Conservation (phyloP, 2,888 invertebrate species). For the Standfussiana lucernea region DNA sequence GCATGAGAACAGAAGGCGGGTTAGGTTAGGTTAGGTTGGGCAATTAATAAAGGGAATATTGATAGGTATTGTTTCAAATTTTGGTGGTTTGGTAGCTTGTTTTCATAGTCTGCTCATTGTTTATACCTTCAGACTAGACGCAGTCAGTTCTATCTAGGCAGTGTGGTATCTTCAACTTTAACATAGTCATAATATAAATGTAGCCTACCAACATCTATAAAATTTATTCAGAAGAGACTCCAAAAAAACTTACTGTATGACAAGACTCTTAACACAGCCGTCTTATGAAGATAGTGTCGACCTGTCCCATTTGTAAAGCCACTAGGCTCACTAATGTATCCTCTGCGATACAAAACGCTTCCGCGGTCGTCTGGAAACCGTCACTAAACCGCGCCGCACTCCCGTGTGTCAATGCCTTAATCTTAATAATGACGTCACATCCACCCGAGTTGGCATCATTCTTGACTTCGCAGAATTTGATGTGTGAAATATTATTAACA, state of each 20-base stretch:
- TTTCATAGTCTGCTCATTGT: neutral
- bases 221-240: neutral
- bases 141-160: neutral
- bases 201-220: neutral
- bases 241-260: slow-evolving; percentile 1
- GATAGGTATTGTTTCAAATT: neutral
- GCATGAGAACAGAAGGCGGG: slow-evolving; percentile 21
- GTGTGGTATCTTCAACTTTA: neutral
- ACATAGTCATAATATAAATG: neutral
- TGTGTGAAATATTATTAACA: slow-evolving; percentile 37
- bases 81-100: neutral
- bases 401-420: slow-evolving; percentile 40
- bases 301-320: slow-evolving; percentile 43
- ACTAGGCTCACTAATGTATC: slow-evolving; percentile 49
- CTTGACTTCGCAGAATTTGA: slow-evolving; percentile 38
- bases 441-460: slow-evolving; percentile 43
- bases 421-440: slow-evolving; percentile 53
- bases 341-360: slow-evolving; percentile 47
- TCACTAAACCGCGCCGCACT: slow-evolving; percentile 8
- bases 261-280: slow-evolving; percentile 4
- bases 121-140: neutral
- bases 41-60: neutral
- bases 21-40: too few relatives aligned
- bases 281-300: slow-evolving; percentile 10
- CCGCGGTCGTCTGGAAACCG: slow-evolving; percentile 31